phyloP scores from a whole-genome alignment of 2,797 vertebrate genomes.

The Moxostoma hubbsi region DNA sequence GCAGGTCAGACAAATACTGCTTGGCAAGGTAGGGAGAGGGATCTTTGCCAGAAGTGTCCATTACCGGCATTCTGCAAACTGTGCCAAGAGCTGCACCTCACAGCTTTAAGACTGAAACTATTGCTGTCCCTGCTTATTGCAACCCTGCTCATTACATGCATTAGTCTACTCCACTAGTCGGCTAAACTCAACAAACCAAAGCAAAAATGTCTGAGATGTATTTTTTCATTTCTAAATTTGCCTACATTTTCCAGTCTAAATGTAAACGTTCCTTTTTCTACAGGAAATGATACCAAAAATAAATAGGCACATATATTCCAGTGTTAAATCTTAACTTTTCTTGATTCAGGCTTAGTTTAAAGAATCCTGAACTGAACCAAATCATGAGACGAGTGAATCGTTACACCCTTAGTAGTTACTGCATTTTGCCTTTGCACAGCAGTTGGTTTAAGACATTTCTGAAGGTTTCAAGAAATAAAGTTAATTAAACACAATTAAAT shows the following conservation, averaged over 20 bases:
- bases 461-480: not conserved
- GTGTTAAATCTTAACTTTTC: too few species aligned
- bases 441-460: not conserved
- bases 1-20: slow-evolving; percentile 62
- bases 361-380: too few species aligned
- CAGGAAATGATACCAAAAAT: too few species aligned
- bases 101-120: slow-evolving; percentile 26
- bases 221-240: not conserved
- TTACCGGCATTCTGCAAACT: slow-evolving; percentile 52
- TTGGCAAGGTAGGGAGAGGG: slow-evolving; percentile 46
- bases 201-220: not conserved
- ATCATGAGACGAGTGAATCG: too few species aligned
- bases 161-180: not conserved
- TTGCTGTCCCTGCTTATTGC: slow-evolving; percentile 4
- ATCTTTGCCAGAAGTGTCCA: slow-evolving; percentile 60
- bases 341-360: too few species aligned
- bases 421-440: not conserved
- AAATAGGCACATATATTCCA: not conserved
- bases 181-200: not conserved
- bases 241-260: not conserved
- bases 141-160: not conserved
- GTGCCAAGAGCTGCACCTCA: slow-evolving; percentile 49
- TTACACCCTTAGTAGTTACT: too few species aligned
- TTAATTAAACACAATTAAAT: not conserved
- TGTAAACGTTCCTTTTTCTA: too few species aligned